Conservation (phyloP, 2,113 vertebrate species). For the Hucho hucho region DNA sequence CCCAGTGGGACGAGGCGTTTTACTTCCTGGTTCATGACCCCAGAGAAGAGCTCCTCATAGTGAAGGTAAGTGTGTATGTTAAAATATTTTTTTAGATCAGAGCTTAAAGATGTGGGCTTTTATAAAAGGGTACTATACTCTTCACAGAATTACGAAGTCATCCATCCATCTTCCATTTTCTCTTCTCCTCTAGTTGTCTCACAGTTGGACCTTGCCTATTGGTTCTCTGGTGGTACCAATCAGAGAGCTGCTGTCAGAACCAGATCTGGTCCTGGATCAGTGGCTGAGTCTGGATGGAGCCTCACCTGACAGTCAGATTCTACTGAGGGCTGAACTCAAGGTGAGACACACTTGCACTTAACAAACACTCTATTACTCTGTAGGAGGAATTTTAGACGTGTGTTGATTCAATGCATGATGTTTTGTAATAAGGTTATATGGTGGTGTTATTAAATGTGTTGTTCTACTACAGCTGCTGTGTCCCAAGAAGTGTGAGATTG, state of each 20-base stretch:
- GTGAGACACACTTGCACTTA: constrained; percentile 51
- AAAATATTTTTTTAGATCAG: too few relatives aligned
- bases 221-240: constrained; percentile 82
- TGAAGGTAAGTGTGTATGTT: constrained; percentile 74
- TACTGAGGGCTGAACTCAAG: constrained; percentile 84
- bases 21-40: constrained; percentile 83
- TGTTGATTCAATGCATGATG: background rate
- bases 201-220: constrained; percentile 71
- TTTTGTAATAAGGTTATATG: background rate
- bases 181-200: constrained; percentile 65
- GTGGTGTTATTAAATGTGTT: background rate
- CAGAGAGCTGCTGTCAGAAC: constrained; percentile 77
- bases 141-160: background rate
- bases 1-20: constrained; percentile 84
- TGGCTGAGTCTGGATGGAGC: constrained; percentile 81
- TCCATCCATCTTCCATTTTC: background rate
- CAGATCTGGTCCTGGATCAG: constrained; percentile 78
- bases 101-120: background rate
- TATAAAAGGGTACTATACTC: too few relatives aligned
- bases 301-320: constrained; percentile 77
- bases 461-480: constrained; percentile 55
- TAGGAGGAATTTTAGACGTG: background rate
- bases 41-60: constrained; percentile 75
- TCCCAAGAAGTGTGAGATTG: constrained; percentile 55
- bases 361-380: background rate